Evolutionary conservation across 2,888 invertebrate species (phyloP), one percentile per base, ranked within the genome.

Genomic region (Drosophila stalkeri): DNA sequence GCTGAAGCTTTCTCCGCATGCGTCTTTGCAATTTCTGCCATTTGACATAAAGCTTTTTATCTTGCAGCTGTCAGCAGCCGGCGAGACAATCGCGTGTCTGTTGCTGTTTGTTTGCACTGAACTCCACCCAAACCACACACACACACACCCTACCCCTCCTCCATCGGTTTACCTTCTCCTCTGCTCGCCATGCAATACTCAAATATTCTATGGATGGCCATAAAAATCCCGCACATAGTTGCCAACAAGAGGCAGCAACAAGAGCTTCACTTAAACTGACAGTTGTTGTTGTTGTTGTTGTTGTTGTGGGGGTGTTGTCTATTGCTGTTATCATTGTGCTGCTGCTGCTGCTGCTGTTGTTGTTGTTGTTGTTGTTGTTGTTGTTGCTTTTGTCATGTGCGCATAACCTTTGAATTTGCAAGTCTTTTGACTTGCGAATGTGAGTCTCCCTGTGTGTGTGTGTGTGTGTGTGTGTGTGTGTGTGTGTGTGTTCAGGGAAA

Each of bases 41-140:
- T 80, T 85, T 88, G 85, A 90, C 90, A 90, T 90, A 88, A 90
- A 90, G 85, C 89, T 90, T 90, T 85, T 85, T 90, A 85, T 90
- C 85, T 90, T 47, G 65, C 66, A 62, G 72, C 77, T 88, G 85
- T 85, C 85, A 88, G 88, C 90, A 73, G 68, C 64, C 61, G 56
- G 55, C 73, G 72, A 79, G 72, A 88, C 86, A 85, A 85, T 85
- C 77, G 85, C 90, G 90, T 89, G 85, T 89, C 77, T 85, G 64
- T 73, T 60, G 80, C 77, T 88, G 73, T 88, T 87, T 89, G 73
- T 63, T 67, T 70, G 44, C 47, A 31, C 55, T 63, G 8, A 27
- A 6, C 23, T 6, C 20, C 16, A 2, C 6, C 12, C 20, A 14
- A 12, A 4, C 11, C 12, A 35, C n/a, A n/a, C n/a, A 4, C 35